Conservation (phyloP, 2,113 vertebrate species). For the Semicossyphus pulcher region DNA sequence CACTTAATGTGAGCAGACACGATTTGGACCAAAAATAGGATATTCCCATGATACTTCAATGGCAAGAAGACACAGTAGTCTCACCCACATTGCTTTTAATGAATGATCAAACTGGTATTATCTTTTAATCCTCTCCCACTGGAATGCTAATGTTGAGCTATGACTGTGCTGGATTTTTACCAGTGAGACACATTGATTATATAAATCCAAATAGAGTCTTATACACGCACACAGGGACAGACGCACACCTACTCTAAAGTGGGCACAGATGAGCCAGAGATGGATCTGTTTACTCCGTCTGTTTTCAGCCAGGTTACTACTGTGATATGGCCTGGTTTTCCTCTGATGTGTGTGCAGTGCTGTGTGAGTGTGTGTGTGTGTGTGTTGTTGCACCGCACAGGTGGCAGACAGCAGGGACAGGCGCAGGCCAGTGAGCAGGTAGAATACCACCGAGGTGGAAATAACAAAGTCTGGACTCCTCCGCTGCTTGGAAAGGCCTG, state of each 20-base stretch:
- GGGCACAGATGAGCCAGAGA: slow-evolving; percentile 31
- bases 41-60: slow-evolving; percentile 16
- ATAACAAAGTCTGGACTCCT: slow-evolving; percentile 68
- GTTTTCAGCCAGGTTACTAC: slow-evolving; percentile 33
- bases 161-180: slow-evolving; percentile 16
- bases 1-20: slow-evolving; percentile 5
- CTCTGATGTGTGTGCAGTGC: neutral
- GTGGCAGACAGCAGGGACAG: slow-evolving; percentile 66
- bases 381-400: slow-evolving; percentile 46
- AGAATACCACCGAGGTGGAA: slow-evolving; percentile 71
- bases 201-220: neutral
- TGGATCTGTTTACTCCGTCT: slow-evolving; percentile 45
- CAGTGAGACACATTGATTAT: slow-evolving; percentile 4
- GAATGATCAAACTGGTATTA: slow-evolving; percentile 49
- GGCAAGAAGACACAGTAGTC: slow-evolving; percentile 24
- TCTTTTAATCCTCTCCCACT: slow-evolving; percentile 52
- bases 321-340: slow-evolving; percentile 71
- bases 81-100: slow-evolving; percentile 42
- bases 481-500: slow-evolving; percentile 49
- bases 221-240: neutral
- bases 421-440: slow-evolving; percentile 66
- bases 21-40: slow-evolving; percentile 22
- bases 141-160: slow-evolving; percentile 33
- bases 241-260: neutral
- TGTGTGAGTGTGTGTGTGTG: slow-evolving; percentile 13